phyloP scores from a whole-genome alignment of 2,888 invertebrate species.

The Apotomis betuletana region DNA sequence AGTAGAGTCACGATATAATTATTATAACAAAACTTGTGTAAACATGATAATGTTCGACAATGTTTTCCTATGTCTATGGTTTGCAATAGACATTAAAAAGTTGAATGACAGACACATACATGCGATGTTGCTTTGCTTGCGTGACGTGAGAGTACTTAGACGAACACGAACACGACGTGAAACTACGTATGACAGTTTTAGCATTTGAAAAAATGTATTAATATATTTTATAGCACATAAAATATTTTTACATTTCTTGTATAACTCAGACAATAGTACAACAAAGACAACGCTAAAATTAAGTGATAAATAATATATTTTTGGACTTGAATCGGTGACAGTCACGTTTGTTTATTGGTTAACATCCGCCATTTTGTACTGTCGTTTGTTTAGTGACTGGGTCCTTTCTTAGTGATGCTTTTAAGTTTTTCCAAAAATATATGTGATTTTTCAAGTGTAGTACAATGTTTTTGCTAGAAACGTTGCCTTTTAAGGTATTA shows the following conservation, averaged over 20 bases:
- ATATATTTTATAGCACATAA: slow-evolving; percentile 65
- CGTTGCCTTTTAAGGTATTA: slow-evolving; percentile 69
- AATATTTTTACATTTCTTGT: slow-evolving; percentile 75
- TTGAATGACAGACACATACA: slow-evolving; percentile 41
- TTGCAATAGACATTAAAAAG: slow-evolving; percentile 28
- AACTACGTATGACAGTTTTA: slow-evolving; percentile 77
- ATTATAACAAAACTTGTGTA: background rate
- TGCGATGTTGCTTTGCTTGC: slow-evolving; percentile 54
- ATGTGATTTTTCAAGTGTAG: slow-evolving; percentile 71
- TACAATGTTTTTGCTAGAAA: slow-evolving; percentile 80
- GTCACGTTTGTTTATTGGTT: slow-evolving; percentile 83
- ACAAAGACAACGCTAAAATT: slow-evolving; percentile 56
- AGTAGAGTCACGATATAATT: too few relatives aligned
- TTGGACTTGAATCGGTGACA: slow-evolving; percentile 67
- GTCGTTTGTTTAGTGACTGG: slow-evolving; percentile 83
- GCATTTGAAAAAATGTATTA: slow-evolving; percentile 71
- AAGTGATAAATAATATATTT: slow-evolving; percentile 57
- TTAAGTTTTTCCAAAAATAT: slow-evolving; percentile 69
- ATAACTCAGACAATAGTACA: slow-evolving; percentile 62
- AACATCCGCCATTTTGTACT: slow-evolving; percentile 84
- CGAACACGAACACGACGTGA: slow-evolving; percentile 57
- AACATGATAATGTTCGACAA: background rate
- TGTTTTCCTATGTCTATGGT: slow-evolving; percentile 18
- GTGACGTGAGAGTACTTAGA: slow-evolving; percentile 52
- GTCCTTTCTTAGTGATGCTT: slow-evolving; percentile 74